Conservation (phyloP, 2,797 vertebrate genomes). For the Hybognathus amarus region DNA sequence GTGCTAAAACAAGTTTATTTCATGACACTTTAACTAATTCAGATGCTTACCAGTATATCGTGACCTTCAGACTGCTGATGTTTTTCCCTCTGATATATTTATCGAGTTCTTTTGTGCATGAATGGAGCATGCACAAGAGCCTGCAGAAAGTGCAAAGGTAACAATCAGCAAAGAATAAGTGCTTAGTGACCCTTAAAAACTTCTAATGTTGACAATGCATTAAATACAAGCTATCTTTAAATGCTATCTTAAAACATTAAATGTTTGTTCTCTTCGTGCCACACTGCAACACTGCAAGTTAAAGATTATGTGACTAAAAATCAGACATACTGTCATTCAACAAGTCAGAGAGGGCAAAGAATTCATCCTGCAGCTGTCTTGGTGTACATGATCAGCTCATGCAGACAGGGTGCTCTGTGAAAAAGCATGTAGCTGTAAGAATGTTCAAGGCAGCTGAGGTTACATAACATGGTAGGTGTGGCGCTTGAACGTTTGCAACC, state of each 20-base stretch:
- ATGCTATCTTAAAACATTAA: not conserved
- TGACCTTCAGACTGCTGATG: conserved; percentile 59
- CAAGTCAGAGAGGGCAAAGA: not conserved
- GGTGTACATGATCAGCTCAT: conserved; percentile 17
- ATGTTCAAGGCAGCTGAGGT: conserved; percentile 53
- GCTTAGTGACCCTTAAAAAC: not conserved
- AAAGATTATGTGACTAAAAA: not conserved
- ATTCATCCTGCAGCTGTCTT: not conserved
- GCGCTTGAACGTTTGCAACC: conserved; percentile 67
- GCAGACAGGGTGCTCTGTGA: conserved; percentile 17
- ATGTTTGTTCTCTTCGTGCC: not conserved
- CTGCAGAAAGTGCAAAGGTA: conserved; percentile 14
- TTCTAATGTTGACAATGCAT: not conserved
- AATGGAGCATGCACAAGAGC: not conserved
- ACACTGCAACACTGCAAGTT: not conserved
- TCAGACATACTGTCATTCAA: not conserved
- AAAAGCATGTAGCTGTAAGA: conserved; percentile 58
- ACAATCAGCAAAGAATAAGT: conserved; percentile 7
- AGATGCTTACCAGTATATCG: not conserved
- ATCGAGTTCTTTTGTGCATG: conserved; percentile 42
- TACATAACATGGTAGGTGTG: conserved; percentile 74
- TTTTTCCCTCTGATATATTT: conserved; percentile 57
- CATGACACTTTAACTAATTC: not conserved
- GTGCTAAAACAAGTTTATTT: not conserved
- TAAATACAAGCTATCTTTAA: conserved; percentile 15